Evolutionary conservation across 1,140 invertebrate genomes (phyloP).

Genomic region (Anagrus nilaparvatae): DNA sequence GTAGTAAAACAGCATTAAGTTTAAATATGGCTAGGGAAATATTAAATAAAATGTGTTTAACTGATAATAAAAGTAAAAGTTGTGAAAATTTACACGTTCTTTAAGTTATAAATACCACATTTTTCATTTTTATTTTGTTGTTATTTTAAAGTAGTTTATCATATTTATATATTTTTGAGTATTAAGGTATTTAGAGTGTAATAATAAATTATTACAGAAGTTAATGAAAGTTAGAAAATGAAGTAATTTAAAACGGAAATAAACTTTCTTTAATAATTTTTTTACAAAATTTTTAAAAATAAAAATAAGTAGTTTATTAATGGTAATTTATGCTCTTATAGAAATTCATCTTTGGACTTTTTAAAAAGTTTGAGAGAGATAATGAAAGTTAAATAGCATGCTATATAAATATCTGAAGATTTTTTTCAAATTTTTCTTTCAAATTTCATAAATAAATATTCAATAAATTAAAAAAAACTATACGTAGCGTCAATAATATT

Average conservation of each 20-base stretch:
- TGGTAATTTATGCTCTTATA: neutral
- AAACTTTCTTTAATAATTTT: neutral
- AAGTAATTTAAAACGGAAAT: no score
- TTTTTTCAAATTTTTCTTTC: neutral
- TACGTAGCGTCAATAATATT: neutral
- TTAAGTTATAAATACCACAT: slow-evolving; percentile 38
- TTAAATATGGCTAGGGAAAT: slow-evolving; percentile 67
- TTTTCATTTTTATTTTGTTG: neutral
- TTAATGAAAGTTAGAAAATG: neutral
- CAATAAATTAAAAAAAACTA: neutral
- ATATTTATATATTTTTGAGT: neutral
- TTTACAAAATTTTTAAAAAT: neutral
- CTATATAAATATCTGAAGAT: neutral
- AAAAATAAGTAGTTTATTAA: neutral
- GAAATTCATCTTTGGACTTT: neutral
- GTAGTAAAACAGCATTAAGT: slow-evolving; percentile 59
- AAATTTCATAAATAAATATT: neutral
- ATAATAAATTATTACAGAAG: neutral
- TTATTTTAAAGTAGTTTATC: neutral
- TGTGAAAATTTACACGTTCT: slow-evolving; percentile 86
- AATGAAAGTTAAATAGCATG: neutral
- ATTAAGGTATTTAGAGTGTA: neutral
- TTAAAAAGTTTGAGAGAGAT: neutral
- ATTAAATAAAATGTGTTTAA: slow-evolving; percentile 76
- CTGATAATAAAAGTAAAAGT: slow-evolving; percentile 79